phyloP scores from a whole-genome alignment of 2,113 vertebrate species.

The Petaurus breviceps region DNA sequence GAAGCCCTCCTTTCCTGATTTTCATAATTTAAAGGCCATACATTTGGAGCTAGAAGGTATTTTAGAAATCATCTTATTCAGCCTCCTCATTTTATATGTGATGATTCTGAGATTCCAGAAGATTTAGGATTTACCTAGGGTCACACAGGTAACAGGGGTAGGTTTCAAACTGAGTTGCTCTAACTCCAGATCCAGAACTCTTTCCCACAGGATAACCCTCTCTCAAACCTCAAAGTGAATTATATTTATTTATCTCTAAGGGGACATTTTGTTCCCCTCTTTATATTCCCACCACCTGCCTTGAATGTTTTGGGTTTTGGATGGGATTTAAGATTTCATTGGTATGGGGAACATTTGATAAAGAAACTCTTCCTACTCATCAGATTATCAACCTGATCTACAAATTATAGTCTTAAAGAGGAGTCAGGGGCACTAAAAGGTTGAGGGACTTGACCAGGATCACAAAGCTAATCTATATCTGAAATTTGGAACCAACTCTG shows the following conservation, averaged over 20 bases:
- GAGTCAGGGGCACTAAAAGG: not conserved
- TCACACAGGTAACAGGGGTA: not conserved
- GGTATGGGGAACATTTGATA: not conserved
- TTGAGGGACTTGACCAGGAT: not conserved
- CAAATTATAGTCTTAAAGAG: not conserved
- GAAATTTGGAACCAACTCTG: not conserved
- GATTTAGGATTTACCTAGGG: not conserved
- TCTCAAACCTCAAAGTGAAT: not conserved
- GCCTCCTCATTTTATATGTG: not conserved
- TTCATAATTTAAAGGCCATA: not conserved
- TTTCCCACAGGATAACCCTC: not conserved
- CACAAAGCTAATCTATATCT: not conserved
- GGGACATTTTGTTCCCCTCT: not conserved
- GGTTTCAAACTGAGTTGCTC: not conserved
- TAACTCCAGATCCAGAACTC: not conserved
- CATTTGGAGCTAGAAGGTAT: not conserved
- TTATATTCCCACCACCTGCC: not conserved
- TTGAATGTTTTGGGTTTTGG: not conserved
- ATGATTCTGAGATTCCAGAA: not conserved
- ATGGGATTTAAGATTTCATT: not conserved
- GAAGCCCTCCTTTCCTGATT: not conserved
- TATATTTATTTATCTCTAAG: not conserved
- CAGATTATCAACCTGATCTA: not conserved
- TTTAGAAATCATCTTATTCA: not conserved
- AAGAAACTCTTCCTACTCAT: not conserved